phyloP scores from a whole-genome alignment of 2,113 vertebrate species.

The Bufo bufo region DNA sequence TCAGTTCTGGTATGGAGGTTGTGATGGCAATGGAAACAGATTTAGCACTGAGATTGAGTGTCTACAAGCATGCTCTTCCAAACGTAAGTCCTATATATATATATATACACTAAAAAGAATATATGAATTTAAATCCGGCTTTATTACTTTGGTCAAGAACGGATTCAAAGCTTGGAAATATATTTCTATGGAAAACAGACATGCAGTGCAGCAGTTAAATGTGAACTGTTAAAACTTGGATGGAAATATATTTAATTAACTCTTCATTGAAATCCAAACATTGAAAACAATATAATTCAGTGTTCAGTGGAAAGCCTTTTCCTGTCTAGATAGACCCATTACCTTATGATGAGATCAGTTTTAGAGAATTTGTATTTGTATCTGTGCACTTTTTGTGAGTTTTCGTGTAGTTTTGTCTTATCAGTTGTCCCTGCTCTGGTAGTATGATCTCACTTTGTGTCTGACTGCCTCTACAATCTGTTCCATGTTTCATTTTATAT shows the following conservation, averaged over 20 bases:
- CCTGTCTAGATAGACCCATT: neutral
- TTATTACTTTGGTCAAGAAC: neutral
- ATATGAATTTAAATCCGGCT: neutral
- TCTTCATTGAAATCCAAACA: neutral
- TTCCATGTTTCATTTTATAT: neutral
- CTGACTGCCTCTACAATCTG: neutral
- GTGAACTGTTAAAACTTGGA: neutral
- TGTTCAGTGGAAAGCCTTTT: neutral
- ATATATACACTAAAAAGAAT: neutral
- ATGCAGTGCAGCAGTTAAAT: neutral
- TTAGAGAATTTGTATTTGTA: neutral
- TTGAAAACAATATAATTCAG: slow-evolving; percentile 25
- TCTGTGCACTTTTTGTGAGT: neutral
- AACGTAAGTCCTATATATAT: slow-evolving; percentile 66
- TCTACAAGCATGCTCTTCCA: slow-evolving; percentile 65
- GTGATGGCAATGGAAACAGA: slow-evolving; percentile 72
- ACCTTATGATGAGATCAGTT: slow-evolving; percentile 10
- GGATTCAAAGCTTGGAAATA: neutral
- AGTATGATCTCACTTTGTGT: neutral
- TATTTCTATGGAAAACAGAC: slow-evolving; percentile 2
- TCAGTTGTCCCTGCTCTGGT: neutral
- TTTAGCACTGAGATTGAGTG: slow-evolving; percentile 70
- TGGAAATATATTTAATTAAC: neutral
- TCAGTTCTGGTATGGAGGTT: slow-evolving; percentile 74
- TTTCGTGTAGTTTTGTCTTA: neutral